These are phyloP conservation scores for Anser cygnoides DNA, from an alignment of 2,113 vertebrate genomes.

Conservation along the genomic window DNA sequence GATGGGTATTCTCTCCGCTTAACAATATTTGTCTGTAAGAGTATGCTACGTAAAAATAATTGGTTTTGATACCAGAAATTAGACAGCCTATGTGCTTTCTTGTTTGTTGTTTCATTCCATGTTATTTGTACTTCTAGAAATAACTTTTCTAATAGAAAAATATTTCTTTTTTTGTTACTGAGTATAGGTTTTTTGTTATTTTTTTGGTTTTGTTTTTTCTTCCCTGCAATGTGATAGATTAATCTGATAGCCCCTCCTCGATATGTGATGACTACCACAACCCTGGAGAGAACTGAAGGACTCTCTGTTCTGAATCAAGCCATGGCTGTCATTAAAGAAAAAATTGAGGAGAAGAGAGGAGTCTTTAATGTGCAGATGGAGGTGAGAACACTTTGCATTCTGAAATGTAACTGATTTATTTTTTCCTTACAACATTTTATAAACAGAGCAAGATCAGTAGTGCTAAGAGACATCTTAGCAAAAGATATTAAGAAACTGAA, in stretches of 20 bases:
- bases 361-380: conserved; percentile 99
- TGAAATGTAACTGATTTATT: neutral
- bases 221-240: conserved; percentile 78
- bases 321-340: conserved; percentile 98
- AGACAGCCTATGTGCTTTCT: neutral
- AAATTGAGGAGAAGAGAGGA: conserved; percentile 96
- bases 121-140: neutral
- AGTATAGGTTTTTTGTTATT: neutral
- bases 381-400: conserved; percentile 71
- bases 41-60: neutral
- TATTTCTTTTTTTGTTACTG: neutral
- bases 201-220: neutral
- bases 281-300: conserved; percentile 96
- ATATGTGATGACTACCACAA: conserved; percentile 99
- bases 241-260: conserved; percentile 97
- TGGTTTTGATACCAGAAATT: neutral
- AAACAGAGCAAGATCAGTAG: neutral
- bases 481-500: neutral
- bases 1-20: neutral
- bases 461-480: neutral
- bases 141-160: neutral
- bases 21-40: neutral
- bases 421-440: neutral
- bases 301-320: conserved; percentile 97
- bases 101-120: neutral